These are phyloP conservation scores for Megalonaias nervosa DNA, from an alignment of 1,140 invertebrate genomes.

Conservation along the genomic window DNA sequence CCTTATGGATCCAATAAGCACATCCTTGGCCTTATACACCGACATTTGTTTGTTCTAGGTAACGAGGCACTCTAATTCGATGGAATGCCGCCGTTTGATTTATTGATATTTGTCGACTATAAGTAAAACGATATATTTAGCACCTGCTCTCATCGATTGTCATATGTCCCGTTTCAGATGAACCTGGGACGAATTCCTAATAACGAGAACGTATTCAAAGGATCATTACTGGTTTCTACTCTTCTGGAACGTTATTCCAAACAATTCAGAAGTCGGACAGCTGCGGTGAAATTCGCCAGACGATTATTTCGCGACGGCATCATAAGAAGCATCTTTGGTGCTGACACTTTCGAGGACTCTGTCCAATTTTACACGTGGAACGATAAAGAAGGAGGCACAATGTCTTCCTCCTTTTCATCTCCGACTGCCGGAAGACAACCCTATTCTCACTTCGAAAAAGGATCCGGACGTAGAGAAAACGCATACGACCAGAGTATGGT, in stretches of 20 bases:
- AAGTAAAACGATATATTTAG: too few species aligned
- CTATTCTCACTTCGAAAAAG: neutral
- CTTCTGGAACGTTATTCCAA: slow-evolving; percentile 51
- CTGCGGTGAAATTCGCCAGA: slow-evolving; percentile 55
- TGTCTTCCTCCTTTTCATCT: slow-evolving; percentile 41
- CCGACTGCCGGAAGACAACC: neutral
- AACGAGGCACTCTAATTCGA: too few species aligned
- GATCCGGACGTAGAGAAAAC: slow-evolving; percentile 7
- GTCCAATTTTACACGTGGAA: slow-evolving; percentile 62
- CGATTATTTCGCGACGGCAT: slow-evolving; percentile 59
- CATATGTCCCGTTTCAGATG: slow-evolving; percentile 48
- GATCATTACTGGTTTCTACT: slow-evolving; percentile 55
- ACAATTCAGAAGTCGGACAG: slow-evolving; percentile 51
- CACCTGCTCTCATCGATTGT: too few species aligned
- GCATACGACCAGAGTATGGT: slow-evolving; percentile 13
- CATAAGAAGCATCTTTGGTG: slow-evolving; percentile 56
- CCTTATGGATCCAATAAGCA: too few species aligned
- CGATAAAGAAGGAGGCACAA: slow-evolving; percentile 45
- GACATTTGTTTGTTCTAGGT: too few species aligned
- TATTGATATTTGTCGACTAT: too few species aligned
- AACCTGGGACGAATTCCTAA: slow-evolving; percentile 34
- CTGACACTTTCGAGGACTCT: slow-evolving; percentile 62
- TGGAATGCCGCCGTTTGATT: too few species aligned
- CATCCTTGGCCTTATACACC: too few species aligned
- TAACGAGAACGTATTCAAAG: slow-evolving; percentile 59